A percentile compares a stretch with the other conserved stretches of the same genome.
Conservation (phyloP, 2,113 vertebrate species). For the Clarias gariepinus region DNA sequence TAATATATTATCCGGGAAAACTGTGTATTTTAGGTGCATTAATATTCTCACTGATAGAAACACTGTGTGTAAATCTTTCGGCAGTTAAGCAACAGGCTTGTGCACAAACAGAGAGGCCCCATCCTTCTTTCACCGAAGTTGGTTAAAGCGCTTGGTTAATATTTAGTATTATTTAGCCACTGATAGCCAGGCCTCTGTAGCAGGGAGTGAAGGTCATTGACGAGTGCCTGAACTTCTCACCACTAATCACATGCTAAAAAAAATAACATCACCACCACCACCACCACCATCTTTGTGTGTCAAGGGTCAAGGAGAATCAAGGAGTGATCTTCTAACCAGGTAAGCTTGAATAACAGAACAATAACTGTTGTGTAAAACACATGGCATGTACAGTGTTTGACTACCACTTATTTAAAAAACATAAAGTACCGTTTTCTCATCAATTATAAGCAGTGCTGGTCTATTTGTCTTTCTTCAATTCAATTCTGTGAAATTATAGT, state of each 20-base stretch:
- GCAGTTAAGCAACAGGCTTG: not conserved
- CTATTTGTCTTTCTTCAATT: not conserved
- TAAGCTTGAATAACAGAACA: not conserved
- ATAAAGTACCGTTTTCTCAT: too few species aligned
- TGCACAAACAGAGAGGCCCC: conserved; percentile 1
- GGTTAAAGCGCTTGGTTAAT: conserved; percentile 33
- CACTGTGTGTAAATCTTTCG: not conserved
- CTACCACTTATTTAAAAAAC: not conserved
- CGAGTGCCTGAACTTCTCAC: not conserved
- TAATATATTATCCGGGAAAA: too few species aligned
- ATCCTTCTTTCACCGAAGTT: not conserved
- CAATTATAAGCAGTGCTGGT: too few species aligned
- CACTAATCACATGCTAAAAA: not conserved
- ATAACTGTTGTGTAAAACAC: not conserved
- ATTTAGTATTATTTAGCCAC: conserved; percentile 8
- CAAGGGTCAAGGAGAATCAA: not conserved
- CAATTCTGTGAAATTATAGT: too few species aligned
- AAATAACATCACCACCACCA: not conserved
- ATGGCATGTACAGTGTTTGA: not conserved
- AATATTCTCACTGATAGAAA: not conserved
- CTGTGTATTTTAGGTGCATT: not conserved
- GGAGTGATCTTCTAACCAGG: not conserved
- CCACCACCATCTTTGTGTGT: not conserved
- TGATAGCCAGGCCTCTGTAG: not conserved
- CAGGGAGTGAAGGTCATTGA: conserved; percentile 34